Evolutionary conservation across 2,797 vertebrate species (phyloP).

Genomic region (Trachops cirrhosus): DNA sequence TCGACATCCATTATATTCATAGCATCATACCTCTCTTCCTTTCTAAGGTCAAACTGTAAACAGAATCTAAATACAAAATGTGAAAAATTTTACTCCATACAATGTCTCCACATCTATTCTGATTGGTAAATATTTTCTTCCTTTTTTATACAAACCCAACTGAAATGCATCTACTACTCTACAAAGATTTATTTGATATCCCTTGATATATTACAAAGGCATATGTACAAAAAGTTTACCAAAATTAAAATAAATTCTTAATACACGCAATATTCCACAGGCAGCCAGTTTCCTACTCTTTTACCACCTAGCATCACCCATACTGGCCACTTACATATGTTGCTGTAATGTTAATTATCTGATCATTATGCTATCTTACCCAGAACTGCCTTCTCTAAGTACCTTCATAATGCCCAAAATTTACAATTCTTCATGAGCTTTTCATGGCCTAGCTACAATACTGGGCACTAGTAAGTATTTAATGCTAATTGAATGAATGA

Average conservation of each 20-base stretch:
- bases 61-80: not conserved
- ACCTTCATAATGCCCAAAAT: not conserved
- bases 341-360: not conserved
- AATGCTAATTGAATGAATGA: constrained; percentile 36
- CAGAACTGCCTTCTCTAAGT: not conserved
- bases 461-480: not conserved
- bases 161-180: constrained; percentile 23
- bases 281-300: not conserved
- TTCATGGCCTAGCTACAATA: not conserved
- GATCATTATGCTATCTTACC: not conserved
- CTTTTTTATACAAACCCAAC: not conserved
- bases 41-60: constrained; percentile 23
- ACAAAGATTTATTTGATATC: not conserved
- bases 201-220: constrained; percentile 8
- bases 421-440: constrained; percentile 22
- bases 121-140: not conserved
- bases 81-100: constrained; percentile 22
- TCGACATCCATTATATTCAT: not conserved
- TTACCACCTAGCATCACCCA: not conserved
- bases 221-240: not conserved
- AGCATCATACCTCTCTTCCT: not conserved
- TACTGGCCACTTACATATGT: not conserved
- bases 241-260: constrained; percentile 1
- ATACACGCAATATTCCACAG: not conserved
- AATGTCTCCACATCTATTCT: not conserved